Base-by-base conservation (phyloP, 1,140 invertebrate species). In the Heliconius eleuchia region DNA sequence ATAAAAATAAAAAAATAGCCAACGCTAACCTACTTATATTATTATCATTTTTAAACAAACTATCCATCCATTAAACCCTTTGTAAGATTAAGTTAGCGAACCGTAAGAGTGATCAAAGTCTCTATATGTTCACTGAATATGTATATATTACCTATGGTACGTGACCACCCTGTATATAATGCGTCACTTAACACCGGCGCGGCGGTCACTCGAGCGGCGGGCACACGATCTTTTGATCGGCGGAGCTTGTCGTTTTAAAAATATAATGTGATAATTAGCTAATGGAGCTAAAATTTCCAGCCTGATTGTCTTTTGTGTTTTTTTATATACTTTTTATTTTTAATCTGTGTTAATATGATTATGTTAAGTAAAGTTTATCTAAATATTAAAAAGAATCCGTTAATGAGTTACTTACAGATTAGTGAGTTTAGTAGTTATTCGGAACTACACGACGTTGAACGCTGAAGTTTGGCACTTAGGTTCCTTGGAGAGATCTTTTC, bases 81-180 rank as follows among this genome's bases (percentile, higher is more conserved):
- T 83, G 80, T 85, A 75, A 80, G 83, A 80, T 82, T 80, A 84
- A 77, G 50, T 27, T 76, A 85, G 37, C 84, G 34, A 66, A 80
- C 73, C 78, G 84, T 77, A 80, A 82, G 80, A 80, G 42, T 74
- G 82, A 86, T 86, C 84, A 86, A 86, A 86, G 73, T 79, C 60
- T 80, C 79, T 79, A 74, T 81, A 74, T 81, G 82, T 78, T 80
- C 78, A 77, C 74, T 78, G 81, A 80, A 70, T 74, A 79, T 83
- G 80, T 82, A 52, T 80, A 52, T 81, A 83, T 88, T 86, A 85
- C 81, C 83, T 82, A 80, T 85, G 83, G 78, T 82, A 84, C 81
- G 83, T 84, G 85, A 81, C 81, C 76, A 74, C 52, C 83, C 82
- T 82, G 84, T 85, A 86, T 85, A 87, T 84, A 85, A 83, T 84